Conservation (phyloP, 2,113 vertebrate genomes). For the Varanus komodoensis region DNA sequence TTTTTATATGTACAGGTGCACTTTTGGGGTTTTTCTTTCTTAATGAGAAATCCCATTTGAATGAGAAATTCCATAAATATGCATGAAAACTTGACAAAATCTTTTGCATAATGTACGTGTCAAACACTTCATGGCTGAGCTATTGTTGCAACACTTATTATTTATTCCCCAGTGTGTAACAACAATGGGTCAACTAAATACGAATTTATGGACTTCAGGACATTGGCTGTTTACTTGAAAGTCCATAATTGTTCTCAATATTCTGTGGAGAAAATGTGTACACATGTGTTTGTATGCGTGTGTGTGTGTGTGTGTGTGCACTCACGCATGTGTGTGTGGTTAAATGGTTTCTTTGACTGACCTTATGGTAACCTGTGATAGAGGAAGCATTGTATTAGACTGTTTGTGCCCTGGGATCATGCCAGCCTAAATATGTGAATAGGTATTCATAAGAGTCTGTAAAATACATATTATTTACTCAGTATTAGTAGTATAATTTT, state of each 20-base stretch:
- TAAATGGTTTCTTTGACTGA: constrained; percentile 76
- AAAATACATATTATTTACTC: constrained; percentile 78
- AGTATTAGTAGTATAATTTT: constrained; percentile 71
- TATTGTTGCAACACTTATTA: constrained; percentile 66
- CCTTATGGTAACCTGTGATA: constrained; percentile 70
- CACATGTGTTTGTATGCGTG: constrained; percentile 36
- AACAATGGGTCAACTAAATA: constrained; percentile 71
- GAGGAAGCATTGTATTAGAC: constrained; percentile 73
- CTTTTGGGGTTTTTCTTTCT: neutral
- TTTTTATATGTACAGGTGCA: neutral
- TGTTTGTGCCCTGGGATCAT: constrained; percentile 64
- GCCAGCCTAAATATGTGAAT: constrained; percentile 72
- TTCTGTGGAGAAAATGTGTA: constrained; percentile 63
- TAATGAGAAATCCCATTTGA: neutral
- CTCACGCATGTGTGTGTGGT: neutral
- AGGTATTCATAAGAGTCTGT: constrained; percentile 74
- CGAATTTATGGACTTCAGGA: constrained; percentile 73
- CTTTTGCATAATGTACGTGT: constrained; percentile 57
- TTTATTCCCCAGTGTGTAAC: constrained; percentile 71
- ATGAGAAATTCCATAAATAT: accelerated
- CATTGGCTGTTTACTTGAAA: constrained; percentile 74
- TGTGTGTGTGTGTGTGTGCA: neutral
- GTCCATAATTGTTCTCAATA: constrained; percentile 75
- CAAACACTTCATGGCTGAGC: constrained; percentile 65
- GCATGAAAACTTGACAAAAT: constrained; percentile 52